These are phyloP conservation scores for Pampus argenteus DNA, from an alignment of 2,797 vertebrate species.

Conservation along the genomic window DNA sequence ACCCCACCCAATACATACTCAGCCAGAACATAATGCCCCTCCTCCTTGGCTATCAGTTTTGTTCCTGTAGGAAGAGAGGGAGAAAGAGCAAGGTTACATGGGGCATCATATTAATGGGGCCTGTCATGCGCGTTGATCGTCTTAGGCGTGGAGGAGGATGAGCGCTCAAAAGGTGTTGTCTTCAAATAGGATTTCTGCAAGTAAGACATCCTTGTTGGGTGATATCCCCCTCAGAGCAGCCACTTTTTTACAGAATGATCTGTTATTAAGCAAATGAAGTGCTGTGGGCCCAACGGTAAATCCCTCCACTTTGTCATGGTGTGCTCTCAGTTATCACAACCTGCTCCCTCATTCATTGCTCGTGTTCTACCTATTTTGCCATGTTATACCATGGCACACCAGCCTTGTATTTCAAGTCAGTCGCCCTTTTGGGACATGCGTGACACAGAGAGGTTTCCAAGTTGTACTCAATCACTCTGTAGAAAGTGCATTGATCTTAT, in stretches of 20 bases:
- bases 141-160: constrained; percentile 81
- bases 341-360: constrained; percentile 72
- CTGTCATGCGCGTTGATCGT: constrained; percentile 80
- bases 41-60: constrained; percentile 75
- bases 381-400: constrained; percentile 54
- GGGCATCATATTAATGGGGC: constrained; percentile 77
- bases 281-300: constrained; percentile 84
- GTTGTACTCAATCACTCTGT: constrained; percentile 95
- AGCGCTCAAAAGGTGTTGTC: constrained; percentile 83
- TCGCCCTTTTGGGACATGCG: constrained; percentile 85
- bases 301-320: constrained; percentile 85
- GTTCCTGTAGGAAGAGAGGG: constrained; percentile 68
- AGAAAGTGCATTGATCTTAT: constrained; percentile 92
- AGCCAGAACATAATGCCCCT: constrained; percentile 67
- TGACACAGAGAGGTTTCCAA: constrained; percentile 89
- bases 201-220: constrained; percentile 80
- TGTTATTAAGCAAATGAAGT: constrained; percentile 88
- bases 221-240: constrained; percentile 78
- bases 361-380: constrained; percentile 69
- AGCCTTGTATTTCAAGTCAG: constrained; percentile 82
- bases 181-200: constrained; percentile 84
- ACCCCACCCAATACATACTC: constrained; percentile 65
- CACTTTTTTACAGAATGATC: constrained; percentile 82
- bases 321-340: constrained; percentile 80
- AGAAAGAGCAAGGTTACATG: constrained; percentile 76